Conservation (phyloP, 2,797 vertebrate genomes). For the Glyptemys insculpta region DNA sequence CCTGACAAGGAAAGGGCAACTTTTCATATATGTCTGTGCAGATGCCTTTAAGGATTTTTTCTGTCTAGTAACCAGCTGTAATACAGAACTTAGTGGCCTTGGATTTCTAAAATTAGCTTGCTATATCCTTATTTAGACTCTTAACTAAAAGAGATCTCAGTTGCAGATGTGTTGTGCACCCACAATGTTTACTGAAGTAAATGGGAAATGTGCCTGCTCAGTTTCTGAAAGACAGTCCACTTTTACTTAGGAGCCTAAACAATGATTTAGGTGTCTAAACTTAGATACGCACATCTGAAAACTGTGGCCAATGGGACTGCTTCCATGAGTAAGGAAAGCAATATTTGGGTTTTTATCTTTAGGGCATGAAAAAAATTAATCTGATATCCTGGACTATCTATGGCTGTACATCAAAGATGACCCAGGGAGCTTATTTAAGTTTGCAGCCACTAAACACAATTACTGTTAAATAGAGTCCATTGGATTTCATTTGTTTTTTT, state of each 20-base stretch:
- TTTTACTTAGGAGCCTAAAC: not conserved
- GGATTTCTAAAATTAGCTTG: not conserved
- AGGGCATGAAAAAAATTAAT: not conserved
- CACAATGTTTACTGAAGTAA: not conserved
- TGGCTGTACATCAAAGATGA: not conserved
- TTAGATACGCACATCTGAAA: not conserved
- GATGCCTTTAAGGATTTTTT: not conserved
- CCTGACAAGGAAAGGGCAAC: not conserved
- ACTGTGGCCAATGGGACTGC: not conserved
- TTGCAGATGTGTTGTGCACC: not conserved
- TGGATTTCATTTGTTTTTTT: not conserved
- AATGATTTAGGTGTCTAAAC: not conserved
- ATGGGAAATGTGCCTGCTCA: not conserved
- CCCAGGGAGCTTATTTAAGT: not conserved
- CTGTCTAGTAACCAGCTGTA: not conserved
- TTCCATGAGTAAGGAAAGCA: not conserved
- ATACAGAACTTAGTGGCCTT: not conserved
- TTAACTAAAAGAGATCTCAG: not conserved
- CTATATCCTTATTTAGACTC: not conserved
- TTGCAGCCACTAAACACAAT: not conserved
- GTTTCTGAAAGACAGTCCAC: not conserved
- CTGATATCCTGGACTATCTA: not conserved
- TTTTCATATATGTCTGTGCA: not conserved
- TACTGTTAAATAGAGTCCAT: not conserved
- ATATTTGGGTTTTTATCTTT: not conserved